phyloP scores from a whole-genome alignment of 2,113 vertebrate genomes.

The Leptocoma aspasia region DNA sequence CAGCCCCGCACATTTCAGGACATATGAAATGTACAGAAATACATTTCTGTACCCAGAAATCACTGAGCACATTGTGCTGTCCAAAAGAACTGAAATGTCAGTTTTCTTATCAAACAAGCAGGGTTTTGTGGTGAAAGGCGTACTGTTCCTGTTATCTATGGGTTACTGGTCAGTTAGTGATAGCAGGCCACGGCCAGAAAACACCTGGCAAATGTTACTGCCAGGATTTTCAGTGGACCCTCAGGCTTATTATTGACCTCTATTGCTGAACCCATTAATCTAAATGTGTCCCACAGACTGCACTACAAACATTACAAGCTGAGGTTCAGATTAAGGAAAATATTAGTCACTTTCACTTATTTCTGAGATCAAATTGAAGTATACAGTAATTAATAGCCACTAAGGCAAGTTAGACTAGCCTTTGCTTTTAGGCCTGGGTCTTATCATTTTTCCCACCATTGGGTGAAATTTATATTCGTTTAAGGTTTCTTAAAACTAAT shows the following conservation, averaged over 20 bases:
- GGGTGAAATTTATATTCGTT: not conserved
- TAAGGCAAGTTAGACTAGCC: not conserved
- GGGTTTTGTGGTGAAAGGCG: slow-evolving; percentile 1
- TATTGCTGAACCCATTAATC: slow-evolving; percentile 46
- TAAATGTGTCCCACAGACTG: not conserved
- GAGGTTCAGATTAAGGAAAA: slow-evolving; percentile 33
- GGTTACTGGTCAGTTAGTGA: slow-evolving; percentile 36
- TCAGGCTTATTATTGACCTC: slow-evolving; percentile 40
- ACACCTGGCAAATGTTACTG: slow-evolving; percentile 38
- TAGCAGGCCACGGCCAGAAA: not conserved
- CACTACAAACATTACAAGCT: not conserved
- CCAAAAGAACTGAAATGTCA: not conserved
- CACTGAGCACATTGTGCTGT: not conserved
- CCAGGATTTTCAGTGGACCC: slow-evolving; percentile 15
- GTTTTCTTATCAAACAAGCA: slow-evolving; percentile 4
- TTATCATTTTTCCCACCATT: not conserved
- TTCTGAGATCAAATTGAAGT: slow-evolving; percentile 13
- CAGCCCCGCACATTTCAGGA: not conserved
- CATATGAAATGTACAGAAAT: not conserved
- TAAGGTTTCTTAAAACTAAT: not conserved
- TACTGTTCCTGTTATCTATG: slow-evolving; percentile 1
- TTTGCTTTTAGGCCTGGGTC: not conserved
- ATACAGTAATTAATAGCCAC: not conserved
- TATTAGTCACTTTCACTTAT: slow-evolving; percentile 49
- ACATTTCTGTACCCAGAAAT: not conserved